Evolutionary conservation across 2,888 invertebrate species (phyloP), one percentile per base, ranked within the genome.

Genomic region (Euplexia lucipara): DNA sequence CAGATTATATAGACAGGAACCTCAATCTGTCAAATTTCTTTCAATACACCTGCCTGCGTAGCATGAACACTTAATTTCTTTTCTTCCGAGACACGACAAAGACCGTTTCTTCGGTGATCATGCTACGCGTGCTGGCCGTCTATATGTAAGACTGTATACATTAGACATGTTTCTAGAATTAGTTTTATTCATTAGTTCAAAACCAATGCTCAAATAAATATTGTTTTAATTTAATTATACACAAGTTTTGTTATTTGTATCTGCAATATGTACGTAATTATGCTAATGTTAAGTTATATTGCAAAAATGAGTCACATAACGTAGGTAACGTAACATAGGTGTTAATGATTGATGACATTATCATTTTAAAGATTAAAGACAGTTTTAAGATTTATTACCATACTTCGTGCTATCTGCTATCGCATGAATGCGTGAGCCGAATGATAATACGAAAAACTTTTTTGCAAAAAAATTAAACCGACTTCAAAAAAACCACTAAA

Each of bases 181-280:
- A 72, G 64, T 66, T 66, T 60, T 68, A 62, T 44, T 49, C 51
- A 54, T 58, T 53, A 52, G 57, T 81, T 79, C 57, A 68, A 77
- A 70, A 69, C 62, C 76, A 76, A 83, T 84, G 83, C 84, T 84
- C 84, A 84, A 84, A 84, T 76, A 75, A 79, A 77, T 74, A 70
- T 69, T 75, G 56, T 78, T 70, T 49, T 35, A 47, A 26, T 26
- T n/a, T 3, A 20, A 59, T 9, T 44, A 62, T 30, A 61, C 8
- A 41, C 5, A 14, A 51, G 14, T 59, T 34, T 64, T 48, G 9
- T 52, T 45, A 35, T 34, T 59, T 39, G 20, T 37, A 14, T 6
- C 34, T 45, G 14, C 35, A 22, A 0, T 14, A 30, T 20, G 18
- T 12, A 32, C n/a, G 16, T n/a, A n/a, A n/a, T n/a, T n/a, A n/a